A percentile compares a stretch with the other conserved stretches of the same genome.
Conservation (phyloP, 2,888 invertebrate genomes). For the Diabrotica balteata region DNA sequence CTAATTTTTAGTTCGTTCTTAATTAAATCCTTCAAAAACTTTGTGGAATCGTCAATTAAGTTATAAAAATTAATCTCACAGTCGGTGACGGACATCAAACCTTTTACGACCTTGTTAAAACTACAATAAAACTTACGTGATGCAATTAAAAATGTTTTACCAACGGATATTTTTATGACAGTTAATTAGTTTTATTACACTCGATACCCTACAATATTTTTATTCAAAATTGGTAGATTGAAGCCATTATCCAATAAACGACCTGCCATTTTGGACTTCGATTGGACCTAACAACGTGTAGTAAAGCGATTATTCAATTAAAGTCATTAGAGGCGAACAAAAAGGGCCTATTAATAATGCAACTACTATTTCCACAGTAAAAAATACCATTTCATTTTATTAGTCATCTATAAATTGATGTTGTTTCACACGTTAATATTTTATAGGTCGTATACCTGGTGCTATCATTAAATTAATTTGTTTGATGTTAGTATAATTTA, state of each 20-base stretch:
- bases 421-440: slow-evolving; percentile 10
- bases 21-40: neutral
- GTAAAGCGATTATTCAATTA: slow-evolving; percentile 11
- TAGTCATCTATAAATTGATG: slow-evolving; percentile 4
- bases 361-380: slow-evolving; percentile 3
- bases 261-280: neutral
- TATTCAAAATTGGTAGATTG: too few relatives aligned
- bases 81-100: slow-evolving; percentile 3
- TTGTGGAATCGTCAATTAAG: slow-evolving; percentile 8
- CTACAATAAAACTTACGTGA: slow-evolving; percentile 8
- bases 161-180: slow-evolving; percentile 2
- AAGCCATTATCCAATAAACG: slow-evolving; percentile 5
- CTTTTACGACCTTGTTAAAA: slow-evolving; percentile 2
- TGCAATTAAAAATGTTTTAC: slow-evolving; percentile 8
- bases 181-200: slow-evolving; percentile 6
- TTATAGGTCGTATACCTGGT: slow-evolving; percentile 4
- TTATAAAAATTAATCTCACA: slow-evolving; percentile 3
- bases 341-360: slow-evolving; percentile 2
- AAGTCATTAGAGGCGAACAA: neutral
- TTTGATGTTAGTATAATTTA: too few relatives aligned
- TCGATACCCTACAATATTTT: neutral
- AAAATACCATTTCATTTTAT: slow-evolving; percentile 1
- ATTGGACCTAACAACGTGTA: slow-evolving; percentile 1
- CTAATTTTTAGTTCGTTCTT: too few relatives aligned
- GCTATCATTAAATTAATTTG: neutral